These are phyloP conservation scores for Selenia dentaria DNA, from an alignment of 2,888 invertebrate genomes.

Conservation along the genomic window DNA sequence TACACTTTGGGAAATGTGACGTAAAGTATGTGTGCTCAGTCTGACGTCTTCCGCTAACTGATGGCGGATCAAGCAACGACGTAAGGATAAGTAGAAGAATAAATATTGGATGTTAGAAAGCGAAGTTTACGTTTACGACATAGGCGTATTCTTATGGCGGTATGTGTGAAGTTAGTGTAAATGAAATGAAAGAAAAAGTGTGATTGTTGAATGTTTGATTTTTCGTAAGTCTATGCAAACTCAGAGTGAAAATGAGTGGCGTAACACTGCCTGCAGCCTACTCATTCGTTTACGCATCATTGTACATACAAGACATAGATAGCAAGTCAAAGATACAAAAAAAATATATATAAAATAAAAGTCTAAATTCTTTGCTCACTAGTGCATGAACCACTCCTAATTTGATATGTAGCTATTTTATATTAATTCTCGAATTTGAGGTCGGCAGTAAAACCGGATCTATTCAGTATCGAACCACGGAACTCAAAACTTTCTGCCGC, in stretches of 20 bases:
- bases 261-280: slow-evolving; percentile 31
- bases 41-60: slow-evolving; percentile 71
- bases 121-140: slow-evolving; percentile 74
- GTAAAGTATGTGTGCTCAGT: slow-evolving; percentile 64
- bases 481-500: slow-evolving; percentile 60
- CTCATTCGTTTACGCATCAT: not conserved
- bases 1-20: slow-evolving; percentile 62
- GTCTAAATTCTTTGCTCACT: slow-evolving; percentile 54
- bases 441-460: slow-evolving; percentile 71
- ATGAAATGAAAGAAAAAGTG: slow-evolving; percentile 82
- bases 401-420: slow-evolving; percentile 75
- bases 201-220: slow-evolving; percentile 66
- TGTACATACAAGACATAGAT: slow-evolving; percentile 1
- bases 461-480: slow-evolving; percentile 40
- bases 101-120: slow-evolving; percentile 83
- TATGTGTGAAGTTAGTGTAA: slow-evolving; percentile 64
- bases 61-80: slow-evolving; percentile 58
- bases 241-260: slow-evolving; percentile 52
- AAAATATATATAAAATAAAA: slow-evolving; percentile 9
- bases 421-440: slow-evolving; percentile 60
- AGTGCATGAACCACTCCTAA: slow-evolving; percentile 63
- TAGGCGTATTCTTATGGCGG: slow-evolving; percentile 58
- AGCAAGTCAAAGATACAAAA: not conserved
- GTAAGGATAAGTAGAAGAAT: slow-evolving; percentile 81
- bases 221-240: slow-evolving; percentile 60